These are phyloP conservation scores for Drosophila austrosaltans DNA, from an alignment of 2,888 invertebrate species.

Conservation along the genomic window DNA sequence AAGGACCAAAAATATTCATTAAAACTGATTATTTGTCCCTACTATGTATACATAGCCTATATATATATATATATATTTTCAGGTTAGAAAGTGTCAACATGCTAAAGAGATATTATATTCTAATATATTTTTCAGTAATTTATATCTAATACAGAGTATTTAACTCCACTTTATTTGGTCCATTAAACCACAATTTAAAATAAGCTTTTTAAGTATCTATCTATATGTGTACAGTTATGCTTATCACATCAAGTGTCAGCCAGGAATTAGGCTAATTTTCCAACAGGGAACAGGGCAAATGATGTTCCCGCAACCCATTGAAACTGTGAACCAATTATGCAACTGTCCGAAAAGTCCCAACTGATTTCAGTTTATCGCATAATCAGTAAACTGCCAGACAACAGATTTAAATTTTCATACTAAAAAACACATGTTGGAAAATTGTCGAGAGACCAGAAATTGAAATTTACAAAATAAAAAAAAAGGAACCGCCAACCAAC, in stretches of 20 bases:
- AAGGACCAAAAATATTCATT: too few relatives aligned
- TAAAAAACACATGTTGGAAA: conserved; percentile 72
- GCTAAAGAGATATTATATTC: neutral
- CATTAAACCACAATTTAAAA: neutral
- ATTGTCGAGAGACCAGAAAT: conserved; percentile 60
- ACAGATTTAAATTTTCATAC: conserved; percentile 71
- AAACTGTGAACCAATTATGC: conserved; percentile 59
- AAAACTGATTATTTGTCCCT: too few relatives aligned
- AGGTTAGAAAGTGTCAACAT: too few relatives aligned
- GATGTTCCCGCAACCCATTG: conserved; percentile 25
- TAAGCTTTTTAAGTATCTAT: neutral
- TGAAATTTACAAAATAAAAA: neutral
- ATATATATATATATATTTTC: too few relatives aligned
- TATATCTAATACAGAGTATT: neutral
- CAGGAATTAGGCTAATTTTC: conserved; percentile 33
- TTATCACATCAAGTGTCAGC: neutral
- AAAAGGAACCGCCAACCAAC: neutral
- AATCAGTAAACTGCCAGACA: conserved; percentile 57
- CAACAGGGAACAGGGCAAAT: neutral
- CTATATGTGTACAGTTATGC: neutral
- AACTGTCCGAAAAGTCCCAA: conserved; percentile 58
- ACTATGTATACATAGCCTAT: too few relatives aligned
- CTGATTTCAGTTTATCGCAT: conserved; percentile 59
- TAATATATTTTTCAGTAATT: neutral
- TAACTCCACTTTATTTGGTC: neutral